Conservation (phyloP, 1,140 invertebrate genomes). For the Brachionus asplanchnoidis region DNA sequence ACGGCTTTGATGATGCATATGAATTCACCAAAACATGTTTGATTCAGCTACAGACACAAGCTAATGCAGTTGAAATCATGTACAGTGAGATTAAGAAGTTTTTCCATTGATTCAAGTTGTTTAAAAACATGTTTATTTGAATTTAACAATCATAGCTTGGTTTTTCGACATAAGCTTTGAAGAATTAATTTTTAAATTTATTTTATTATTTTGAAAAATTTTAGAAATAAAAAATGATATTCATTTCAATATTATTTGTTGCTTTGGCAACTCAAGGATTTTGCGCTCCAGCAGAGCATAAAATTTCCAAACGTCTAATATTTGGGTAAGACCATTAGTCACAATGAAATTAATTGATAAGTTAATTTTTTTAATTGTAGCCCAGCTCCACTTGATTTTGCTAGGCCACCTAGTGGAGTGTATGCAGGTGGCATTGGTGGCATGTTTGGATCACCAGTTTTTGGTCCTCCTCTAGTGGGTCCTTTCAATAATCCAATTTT, state of each 20-base stretch:
- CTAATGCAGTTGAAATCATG: neutral
- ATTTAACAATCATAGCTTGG: neutral
- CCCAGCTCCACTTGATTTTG: constrained; percentile 10
- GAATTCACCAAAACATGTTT: neutral
- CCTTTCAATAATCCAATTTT: constrained; percentile 40
- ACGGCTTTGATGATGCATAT: neutral
- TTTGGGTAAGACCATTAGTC: neutral
- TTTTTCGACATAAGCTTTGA: constrained; percentile 2
- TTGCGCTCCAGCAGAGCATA: constrained; percentile 20
- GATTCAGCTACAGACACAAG: neutral
- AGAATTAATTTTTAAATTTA: neutral
- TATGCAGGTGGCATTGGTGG: constrained; percentile 31
- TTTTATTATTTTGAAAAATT: neutral
- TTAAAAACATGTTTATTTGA: neutral
- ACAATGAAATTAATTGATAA: neutral
- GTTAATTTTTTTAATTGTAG: neutral
- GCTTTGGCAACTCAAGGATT: neutral
- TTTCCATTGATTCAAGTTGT: neutral
- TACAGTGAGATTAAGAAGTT: neutral
- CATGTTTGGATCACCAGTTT: constrained; percentile 32
- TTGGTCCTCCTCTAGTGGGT: constrained; percentile 20
- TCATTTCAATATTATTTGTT: neutral
- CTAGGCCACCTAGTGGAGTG: constrained; percentile 12
- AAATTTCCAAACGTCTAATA: constrained; percentile 17
- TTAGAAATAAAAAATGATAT: neutral